Conservation (phyloP, 2,797 vertebrate species). For the Sus cebifrons region DNA sequence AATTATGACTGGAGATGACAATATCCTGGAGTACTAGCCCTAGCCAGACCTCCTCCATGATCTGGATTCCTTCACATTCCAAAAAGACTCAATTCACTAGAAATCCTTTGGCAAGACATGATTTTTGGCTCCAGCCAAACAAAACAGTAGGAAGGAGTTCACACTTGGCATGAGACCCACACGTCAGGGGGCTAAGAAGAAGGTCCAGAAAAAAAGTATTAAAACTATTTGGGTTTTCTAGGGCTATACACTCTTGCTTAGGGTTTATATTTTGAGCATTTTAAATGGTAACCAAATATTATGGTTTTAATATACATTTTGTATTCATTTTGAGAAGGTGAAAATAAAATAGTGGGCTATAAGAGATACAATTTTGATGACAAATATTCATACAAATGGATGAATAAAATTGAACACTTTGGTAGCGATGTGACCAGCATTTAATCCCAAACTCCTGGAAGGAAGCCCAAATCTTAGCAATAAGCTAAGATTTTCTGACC, state of each 20-base stretch:
- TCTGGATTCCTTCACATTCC: background rate
- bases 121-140: slow-evolving; percentile 46
- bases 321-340: slow-evolving; percentile 51
- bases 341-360: background rate
- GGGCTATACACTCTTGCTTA: background rate
- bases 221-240: slow-evolving; percentile 4
- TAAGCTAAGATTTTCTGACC: background rate
- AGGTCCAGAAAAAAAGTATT: background rate
- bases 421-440: background rate
- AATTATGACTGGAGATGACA: background rate
- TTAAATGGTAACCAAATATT: slow-evolving; percentile 47
- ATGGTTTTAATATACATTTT: background rate
- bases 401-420: background rate
- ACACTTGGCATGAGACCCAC: background rate
- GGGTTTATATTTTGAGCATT: background rate
- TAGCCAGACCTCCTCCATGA: background rate
- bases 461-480: background rate
- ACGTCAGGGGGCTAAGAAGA: background rate
- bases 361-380: background rate
- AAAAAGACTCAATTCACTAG: background rate
- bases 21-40: background rate
- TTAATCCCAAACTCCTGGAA: background rate
- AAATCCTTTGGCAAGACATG: background rate
- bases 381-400: slow-evolving; percentile 11
- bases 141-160: slow-evolving; percentile 17